Conservation (phyloP, 2,888 invertebrate species). For the Caradrina kadenii region DNA sequence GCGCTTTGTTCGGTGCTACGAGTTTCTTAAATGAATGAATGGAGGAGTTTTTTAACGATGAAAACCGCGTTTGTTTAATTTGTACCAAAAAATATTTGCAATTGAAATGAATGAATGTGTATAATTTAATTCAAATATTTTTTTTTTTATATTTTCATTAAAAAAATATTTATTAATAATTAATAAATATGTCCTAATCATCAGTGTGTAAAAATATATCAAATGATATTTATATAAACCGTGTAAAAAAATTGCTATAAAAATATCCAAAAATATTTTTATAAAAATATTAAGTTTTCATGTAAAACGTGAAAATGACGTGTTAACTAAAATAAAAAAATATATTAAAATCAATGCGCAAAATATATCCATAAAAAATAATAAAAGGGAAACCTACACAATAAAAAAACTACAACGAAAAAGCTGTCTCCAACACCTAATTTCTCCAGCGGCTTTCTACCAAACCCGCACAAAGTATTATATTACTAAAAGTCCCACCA, state of each 20-base stretch:
- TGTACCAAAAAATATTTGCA: not conserved
- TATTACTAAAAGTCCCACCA: slow-evolving; percentile 53
- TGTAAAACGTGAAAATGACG: not conserved
- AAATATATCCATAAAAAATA: not conserved
- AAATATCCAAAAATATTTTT: not conserved
- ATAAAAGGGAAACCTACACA: not conserved
- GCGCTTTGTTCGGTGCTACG: slow-evolving; percentile 65
- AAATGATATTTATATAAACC: not conserved
- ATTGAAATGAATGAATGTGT: not conserved
- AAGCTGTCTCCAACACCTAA: not conserved
- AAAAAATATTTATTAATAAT: not conserved
- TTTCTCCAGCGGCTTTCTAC: slow-evolving; percentile 53
- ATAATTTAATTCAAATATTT: not conserved
- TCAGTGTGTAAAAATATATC: slow-evolving; percentile 8
- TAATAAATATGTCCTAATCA: not conserved
- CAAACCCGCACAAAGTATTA: slow-evolving; percentile 56
- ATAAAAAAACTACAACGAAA: not conserved
- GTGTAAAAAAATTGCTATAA: not conserved
- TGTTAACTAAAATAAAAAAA: too few relatives aligned
- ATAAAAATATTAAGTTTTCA: not conserved
- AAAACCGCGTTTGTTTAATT: not conserved
- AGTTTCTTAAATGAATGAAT: slow-evolving; percentile 38
- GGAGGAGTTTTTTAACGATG: slow-evolving; percentile 15
- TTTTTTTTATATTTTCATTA: fast-evolving
- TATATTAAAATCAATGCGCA: not conserved